Conservation (phyloP, 2,888 invertebrate genomes). For the Pristionchus fissidentatus region DNA sequence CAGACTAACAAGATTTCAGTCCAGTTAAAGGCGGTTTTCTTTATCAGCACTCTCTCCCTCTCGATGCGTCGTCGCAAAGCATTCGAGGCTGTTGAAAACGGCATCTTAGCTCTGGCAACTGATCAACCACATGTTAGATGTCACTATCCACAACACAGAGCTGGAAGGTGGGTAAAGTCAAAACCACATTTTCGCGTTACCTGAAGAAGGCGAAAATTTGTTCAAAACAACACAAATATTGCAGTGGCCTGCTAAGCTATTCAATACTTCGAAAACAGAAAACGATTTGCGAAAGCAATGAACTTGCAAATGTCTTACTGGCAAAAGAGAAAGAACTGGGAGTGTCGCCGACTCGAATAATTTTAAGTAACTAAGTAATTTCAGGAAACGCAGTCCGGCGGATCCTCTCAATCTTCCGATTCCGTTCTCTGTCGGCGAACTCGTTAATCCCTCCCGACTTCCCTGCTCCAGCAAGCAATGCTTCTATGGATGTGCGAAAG, state of each 20-base stretch:
- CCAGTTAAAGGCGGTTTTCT: neutral
- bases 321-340: no score
- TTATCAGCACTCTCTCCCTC: neutral
- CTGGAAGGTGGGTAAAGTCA: neutral
- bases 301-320: no score
- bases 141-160: slow-evolving; percentile 11
- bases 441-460: slow-evolving; percentile 27
- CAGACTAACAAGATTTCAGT: no score
- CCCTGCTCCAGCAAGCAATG: slow-evolving; percentile 11
- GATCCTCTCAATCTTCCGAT: slow-evolving; percentile 29
- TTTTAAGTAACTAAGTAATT: no score
- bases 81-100: neutral
- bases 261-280: no score
- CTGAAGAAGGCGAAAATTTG: no score
- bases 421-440: slow-evolving; percentile 35
- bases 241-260: no score
- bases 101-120: neutral
- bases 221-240: no score
- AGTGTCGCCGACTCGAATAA: no score
- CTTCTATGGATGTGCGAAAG: slow-evolving; percentile 42
- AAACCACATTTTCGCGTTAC: no score
- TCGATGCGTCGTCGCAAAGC: slow-evolving; percentile 10
- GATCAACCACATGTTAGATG: slow-evolving; percentile 15
- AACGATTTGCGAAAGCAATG: neutral
- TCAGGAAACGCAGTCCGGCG: neutral